Percentiles rank a stretch among this genome's conserved stretches.
These are phyloP conservation scores for Erebia aethiops DNA, from an alignment of 2,888 invertebrate genomes.

Conservation along the genomic window DNA sequence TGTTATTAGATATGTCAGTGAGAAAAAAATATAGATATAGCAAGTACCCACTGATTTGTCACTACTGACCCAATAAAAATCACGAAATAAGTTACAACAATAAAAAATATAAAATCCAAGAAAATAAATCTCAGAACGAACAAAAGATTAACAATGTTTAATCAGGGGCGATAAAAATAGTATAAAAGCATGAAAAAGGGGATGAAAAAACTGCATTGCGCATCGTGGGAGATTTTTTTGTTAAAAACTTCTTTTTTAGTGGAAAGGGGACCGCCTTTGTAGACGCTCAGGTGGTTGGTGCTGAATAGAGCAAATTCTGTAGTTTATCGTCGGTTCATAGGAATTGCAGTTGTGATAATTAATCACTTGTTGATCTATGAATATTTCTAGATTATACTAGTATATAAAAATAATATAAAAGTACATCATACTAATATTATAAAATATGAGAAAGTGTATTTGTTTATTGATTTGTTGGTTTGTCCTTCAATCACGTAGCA, in stretches of 20 bases:
- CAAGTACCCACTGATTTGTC: slow-evolving; percentile 19
- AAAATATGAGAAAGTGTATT: no score
- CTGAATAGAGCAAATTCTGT: slow-evolving; percentile 53
- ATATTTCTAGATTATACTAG: not conserved
- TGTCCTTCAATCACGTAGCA: no score
- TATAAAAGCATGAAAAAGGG: slow-evolving; percentile 44
- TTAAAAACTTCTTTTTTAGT: slow-evolving; percentile 56
- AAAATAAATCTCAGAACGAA: slow-evolving; percentile 38
- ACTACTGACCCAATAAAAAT: slow-evolving; percentile 49
- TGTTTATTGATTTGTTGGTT: no score
- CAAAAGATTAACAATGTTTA: slow-evolving; percentile 48
- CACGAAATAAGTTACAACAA: slow-evolving; percentile 35
- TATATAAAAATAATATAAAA: no score
- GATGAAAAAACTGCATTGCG: slow-evolving; percentile 61
- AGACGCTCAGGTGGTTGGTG: slow-evolving; percentile 61
- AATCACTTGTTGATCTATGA: slow-evolving; percentile 22
- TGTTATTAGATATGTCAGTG: not conserved
- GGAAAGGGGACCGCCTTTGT: slow-evolving; percentile 63
- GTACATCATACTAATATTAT: no score
- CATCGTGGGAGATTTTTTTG: slow-evolving; percentile 69
- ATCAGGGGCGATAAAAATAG: slow-evolving; percentile 58
- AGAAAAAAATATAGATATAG: not conserved
- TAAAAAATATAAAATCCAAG: slow-evolving; percentile 28
- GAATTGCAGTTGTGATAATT: slow-evolving; percentile 30
- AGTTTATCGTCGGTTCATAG: slow-evolving; percentile 27